Evolutionary conservation across 2,888 invertebrate genomes (phyloP).

Genomic region (Eupithecia abbreviata): DNA sequence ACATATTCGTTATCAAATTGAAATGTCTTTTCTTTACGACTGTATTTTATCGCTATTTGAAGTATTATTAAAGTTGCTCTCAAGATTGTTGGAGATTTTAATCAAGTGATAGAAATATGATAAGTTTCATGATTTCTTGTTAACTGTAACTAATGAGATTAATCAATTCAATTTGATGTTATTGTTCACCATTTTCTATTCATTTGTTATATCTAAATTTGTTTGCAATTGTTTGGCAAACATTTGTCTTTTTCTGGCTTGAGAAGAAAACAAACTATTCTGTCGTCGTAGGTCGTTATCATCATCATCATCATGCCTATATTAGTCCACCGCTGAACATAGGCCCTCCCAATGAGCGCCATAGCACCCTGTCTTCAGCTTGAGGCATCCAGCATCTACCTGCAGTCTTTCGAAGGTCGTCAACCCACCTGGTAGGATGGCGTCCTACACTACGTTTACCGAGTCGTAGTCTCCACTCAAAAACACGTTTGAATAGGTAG

Average conservation of each 20-base stretch:
- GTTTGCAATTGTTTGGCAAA: background rate
- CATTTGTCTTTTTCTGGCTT: background rate
- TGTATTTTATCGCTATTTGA: slow-evolving; percentile 29
- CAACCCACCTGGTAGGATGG: no score
- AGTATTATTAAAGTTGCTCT: slow-evolving; percentile 21
- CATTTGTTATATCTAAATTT: background rate
- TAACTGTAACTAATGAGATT: background rate
- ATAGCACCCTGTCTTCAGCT: no score
- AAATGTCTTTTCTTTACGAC: slow-evolving; percentile 33
- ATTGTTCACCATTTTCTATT: background rate
- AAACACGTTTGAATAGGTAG: no score
- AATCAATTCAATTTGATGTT: background rate
- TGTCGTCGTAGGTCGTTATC: background rate
- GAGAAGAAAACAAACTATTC: background rate
- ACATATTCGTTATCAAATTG: slow-evolving; percentile 37
- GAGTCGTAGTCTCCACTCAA: no score
- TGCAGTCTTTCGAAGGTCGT: no score
- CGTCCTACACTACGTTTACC: no score
- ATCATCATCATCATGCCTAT: no score
- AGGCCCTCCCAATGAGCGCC: no score
- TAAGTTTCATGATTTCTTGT: background rate
- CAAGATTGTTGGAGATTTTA: slow-evolving; percentile 11
- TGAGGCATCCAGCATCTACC: no score
- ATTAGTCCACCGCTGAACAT: no score
- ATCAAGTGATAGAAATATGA: slow-evolving; percentile 22